Evolutionary conservation across 2,888 invertebrate species (phyloP), one percentile per base, ranked within the genome.

Genomic region (Sussaba pulchella): DNA sequence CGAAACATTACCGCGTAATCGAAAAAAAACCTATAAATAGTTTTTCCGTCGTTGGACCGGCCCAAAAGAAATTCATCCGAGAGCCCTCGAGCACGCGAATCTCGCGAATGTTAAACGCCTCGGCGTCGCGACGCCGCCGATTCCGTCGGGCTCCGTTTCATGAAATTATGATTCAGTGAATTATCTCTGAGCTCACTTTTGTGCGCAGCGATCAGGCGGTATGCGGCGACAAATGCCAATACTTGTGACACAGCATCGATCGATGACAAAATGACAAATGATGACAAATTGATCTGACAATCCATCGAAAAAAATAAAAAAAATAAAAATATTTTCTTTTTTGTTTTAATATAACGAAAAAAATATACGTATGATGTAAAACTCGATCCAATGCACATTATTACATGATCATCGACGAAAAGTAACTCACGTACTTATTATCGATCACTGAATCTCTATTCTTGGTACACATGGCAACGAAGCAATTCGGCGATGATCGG

Each of bases 401-500:
- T 72, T 31, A 54, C 86, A 88, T 88, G 89, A 90, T 89, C 88
- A 87, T 89, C 88, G 87, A 85, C 54, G 52, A 41, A 84, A 84
- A 87, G 85, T 89, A 88, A 89, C 88, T 89, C 89, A 90, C 88
- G 86, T 89, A 67, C 67, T 69, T 54, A 26, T 90, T 83, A 86
- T 86, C 86, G 88, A 88, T 87, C 87, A 87, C 86, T 85, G 86
- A 87, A 85, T 87, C 88, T 87, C 87, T 88, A 67, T 12, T 61
- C 6, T 41, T 43, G 41, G 45, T 57, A 57, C 31, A 57, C 52
- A 72, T 89, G 88, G 86, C 88, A 89, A 88, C 79, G 88, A 90
- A 91, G 90, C 89, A 89, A 89, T 89, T 88, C 78, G 78, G 86
- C 87, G 89, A 90, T 91, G 90, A 91, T 89, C 86, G 87, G 86